Percentiles rank a stretch among this genome's conserved stretches.
Conservation (phyloP, 2,888 invertebrate species). For the Tholera decimalis region DNA sequence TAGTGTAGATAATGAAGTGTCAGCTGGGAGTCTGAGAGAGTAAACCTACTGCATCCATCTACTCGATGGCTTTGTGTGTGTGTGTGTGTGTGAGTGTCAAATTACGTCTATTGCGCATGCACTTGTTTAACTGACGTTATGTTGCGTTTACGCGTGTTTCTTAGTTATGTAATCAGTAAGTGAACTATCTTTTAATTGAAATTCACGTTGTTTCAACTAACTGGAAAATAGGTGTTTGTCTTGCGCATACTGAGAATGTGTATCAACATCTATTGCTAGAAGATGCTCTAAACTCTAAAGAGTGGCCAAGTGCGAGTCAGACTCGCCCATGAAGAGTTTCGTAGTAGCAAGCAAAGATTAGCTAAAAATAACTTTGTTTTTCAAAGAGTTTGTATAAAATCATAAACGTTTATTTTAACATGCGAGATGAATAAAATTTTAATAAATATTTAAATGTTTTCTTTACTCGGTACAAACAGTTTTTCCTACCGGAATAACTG, state of each 20-base stretch:
- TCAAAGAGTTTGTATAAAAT: too few species aligned
- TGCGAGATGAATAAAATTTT: too few species aligned
- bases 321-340: too few species aligned
- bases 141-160: conserved; percentile 9
- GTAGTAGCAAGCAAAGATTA: too few species aligned
- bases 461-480: too few species aligned
- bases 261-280: background rate
- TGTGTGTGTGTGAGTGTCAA: too few species aligned
- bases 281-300: background rate
- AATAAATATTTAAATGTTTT: too few species aligned
- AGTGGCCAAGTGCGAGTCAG: too few species aligned
- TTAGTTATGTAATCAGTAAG: background rate
- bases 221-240: background rate
- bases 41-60: background rate
- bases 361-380: too few species aligned
- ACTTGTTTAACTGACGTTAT: conserved; percentile 27
- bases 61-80: background rate
- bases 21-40: background rate
- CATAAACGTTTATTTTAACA: too few species aligned
- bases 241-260: background rate
- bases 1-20: too few species aligned
- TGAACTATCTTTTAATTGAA: conserved; percentile 20
- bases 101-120: conserved; percentile 17
- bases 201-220: background rate
- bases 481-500: too few species aligned